phyloP scores from a whole-genome alignment of 2,797 vertebrate genomes.

The Varecia variegata region DNA sequence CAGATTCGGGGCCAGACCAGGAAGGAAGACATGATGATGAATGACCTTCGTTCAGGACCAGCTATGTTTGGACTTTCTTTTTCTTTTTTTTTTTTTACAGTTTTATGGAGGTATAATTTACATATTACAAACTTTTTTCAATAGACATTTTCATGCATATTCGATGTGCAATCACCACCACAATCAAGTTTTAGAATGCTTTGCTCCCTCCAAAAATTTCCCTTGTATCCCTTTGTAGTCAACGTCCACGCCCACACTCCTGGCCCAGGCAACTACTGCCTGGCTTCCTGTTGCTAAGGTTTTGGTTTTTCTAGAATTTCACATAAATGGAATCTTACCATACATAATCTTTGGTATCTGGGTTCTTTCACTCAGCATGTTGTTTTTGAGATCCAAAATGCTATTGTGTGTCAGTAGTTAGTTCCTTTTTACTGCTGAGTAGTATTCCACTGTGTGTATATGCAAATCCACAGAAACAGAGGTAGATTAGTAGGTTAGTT shows the following conservation, averaged over 20 bases:
- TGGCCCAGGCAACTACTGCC: background rate
- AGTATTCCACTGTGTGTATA: background rate
- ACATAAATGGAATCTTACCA: background rate
- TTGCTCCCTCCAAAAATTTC: background rate
- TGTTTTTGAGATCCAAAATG: conserved; percentile 15
- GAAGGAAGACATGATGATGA: background rate
- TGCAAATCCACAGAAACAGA: background rate
- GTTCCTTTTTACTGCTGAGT: background rate
- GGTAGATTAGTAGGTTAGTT: background rate
- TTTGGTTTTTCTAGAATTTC: conserved; percentile 26
- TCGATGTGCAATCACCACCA: background rate
- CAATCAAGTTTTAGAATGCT: background rate
- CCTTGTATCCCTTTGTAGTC: background rate
- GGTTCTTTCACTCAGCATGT: background rate
- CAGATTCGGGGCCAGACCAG: background rate
- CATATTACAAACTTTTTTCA: background rate
- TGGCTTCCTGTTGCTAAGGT: background rate
- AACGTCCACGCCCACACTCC: background rate
- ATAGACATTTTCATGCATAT: background rate
- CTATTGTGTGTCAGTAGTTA: background rate
- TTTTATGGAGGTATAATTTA: conserved; percentile 20
- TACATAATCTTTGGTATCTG: background rate
- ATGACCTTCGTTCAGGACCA: background rate
- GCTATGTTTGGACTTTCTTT: background rate
- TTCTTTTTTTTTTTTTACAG: background rate